Evolutionary conservation across 2,113 vertebrate species (phyloP), one percentile per base, ranked within the genome.

Genomic region (Tyto alba): DNA sequence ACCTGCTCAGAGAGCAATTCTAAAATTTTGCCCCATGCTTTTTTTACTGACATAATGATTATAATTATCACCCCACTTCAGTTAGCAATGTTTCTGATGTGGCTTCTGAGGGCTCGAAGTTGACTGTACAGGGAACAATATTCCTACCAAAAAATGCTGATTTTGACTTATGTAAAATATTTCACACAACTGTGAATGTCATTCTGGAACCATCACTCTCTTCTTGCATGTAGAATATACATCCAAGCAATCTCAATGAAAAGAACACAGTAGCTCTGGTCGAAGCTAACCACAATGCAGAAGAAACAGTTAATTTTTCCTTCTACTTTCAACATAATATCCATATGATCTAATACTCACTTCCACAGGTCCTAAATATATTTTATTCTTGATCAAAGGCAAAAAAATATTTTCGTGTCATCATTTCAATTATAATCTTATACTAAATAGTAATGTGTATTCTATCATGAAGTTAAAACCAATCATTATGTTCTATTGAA

Each of bases 1-100:
- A 96, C 53, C 71, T 92, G 77, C 68, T 62, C 53, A 84, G 47
- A 62, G 7, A 79, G 48, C 48, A 89, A 43, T 55, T 90, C 48
- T 89, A 57, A 92, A 85, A 79, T 38, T 87, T 89, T 73, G 34
- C 73, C 26, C 69, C 56, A 12, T 52, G 60, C 6, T 81, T 83
- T 89, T 93, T 93, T 74, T 60, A 63, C 48, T 72, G 36, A 76
- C 62, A 82, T 95, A 93, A 88, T 85, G 22, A 59, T 64, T 38
- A 26, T 93, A 96, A 95, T 97, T 95, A 90, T 66, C 38, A 76
- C 20, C 43, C n/a, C 23, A 32, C 41, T 89, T 79, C 43, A 87
- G 68, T 78, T 71, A 89, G 43, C 25, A 82, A n/a, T 32, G 41
- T 25, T 95, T 95, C 89, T 95, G 76, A 92, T 92, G 95, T 94